Percentiles rank a stretch among this genome's conserved stretches.
phyloP scores from a whole-genome alignment of 2,888 invertebrate genomes.

The Plutella xylostella region DNA sequence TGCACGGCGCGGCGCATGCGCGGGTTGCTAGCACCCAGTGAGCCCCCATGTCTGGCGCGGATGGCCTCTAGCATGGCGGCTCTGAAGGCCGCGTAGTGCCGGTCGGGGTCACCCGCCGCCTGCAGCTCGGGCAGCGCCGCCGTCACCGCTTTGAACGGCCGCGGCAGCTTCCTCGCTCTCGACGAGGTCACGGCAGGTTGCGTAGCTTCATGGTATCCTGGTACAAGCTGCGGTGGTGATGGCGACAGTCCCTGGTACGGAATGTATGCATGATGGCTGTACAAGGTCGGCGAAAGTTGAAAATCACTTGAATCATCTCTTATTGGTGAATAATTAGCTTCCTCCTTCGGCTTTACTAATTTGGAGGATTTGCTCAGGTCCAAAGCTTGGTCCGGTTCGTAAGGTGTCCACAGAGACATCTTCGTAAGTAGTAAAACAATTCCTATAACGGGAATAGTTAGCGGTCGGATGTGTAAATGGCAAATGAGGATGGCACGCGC shows the following conservation, averaged over 20 bases:
- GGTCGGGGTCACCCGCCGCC: conserved; percentile 27
- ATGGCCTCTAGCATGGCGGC: conserved; percentile 72
- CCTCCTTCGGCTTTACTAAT: conserved; percentile 16
- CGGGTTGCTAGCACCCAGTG: conserved; percentile 56
- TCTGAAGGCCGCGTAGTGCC: conserved; percentile 72
- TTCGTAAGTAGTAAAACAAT: conserved; percentile 6
- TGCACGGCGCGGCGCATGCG: conserved; percentile 68
- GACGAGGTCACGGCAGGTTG: neutral
- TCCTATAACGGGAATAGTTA: neutral
- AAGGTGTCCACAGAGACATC: conserved; percentile 55
- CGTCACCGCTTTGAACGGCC: conserved; percentile 6
- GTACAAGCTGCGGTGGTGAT: neutral
- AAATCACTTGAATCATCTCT: neutral
- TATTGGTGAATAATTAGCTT: neutral
- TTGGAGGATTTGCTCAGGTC: conserved; percentile 32
- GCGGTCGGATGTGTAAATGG: neutral
- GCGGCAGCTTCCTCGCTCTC: neutral
- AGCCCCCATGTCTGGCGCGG: conserved; percentile 54
- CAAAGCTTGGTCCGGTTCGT: conserved; percentile 38
- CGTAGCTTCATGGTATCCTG: neutral
- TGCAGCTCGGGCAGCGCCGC: neutral
- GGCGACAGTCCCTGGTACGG: neutral
- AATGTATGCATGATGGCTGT: conserved; percentile 1
- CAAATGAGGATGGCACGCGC: neutral
- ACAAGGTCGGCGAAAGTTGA: conserved; percentile 1